Evolutionary conservation across 2,888 invertebrate species (phyloP), one percentile per base, ranked within the genome.

Genomic region (Hololepta plana): DNA sequence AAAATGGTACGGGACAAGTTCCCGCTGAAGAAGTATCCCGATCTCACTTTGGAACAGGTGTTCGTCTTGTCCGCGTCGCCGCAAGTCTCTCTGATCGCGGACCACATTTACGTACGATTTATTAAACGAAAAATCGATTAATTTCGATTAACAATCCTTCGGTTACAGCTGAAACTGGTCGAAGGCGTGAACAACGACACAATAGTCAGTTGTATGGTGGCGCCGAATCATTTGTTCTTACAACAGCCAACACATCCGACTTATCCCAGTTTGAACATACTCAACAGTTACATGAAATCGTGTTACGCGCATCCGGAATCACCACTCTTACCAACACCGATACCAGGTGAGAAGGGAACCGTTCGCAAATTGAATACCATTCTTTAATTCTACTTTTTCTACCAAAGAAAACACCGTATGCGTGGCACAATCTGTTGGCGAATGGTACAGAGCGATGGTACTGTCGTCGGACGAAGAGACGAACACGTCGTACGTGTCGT

Each of bases 201-300:
- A 13, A 72, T 79, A 34, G 68, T 96, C 42, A 85, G 84, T 47
- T 76, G 81, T 42, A 68, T 91, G 46, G 72, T 87, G 36, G 71
- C 74, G 35, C 81, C 88, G 26, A 77, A 79, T 21, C 88, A 90
- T 52, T 64, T 96, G 48, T 96, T 95, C 60, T 66, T 98, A 31
- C 95, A 95, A 54, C 82, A 91, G 54, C 91, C 90, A 3, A 74
- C 87, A 31, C 95, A 96, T 60, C 93, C 95, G 4, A 76, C 90
- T 22, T 90, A 79, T 61, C 80, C 81, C 10, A 72, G 76, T 30
- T 64, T 95, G 40, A 71, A 76, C 44, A 61, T 75, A 32, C 64
- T 93, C 40, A 82, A 80, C 51, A 65, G 67, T 40, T 73, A 67
- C 48, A 87, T 96, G 77, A 75, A 72, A 40, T 62, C 66, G 32